A percentile compares a stretch with the other conserved stretches of the same genome.
These are phyloP conservation scores for Hucho hucho DNA, from an alignment of 2,113 vertebrate species.

Conservation along the genomic window DNA sequence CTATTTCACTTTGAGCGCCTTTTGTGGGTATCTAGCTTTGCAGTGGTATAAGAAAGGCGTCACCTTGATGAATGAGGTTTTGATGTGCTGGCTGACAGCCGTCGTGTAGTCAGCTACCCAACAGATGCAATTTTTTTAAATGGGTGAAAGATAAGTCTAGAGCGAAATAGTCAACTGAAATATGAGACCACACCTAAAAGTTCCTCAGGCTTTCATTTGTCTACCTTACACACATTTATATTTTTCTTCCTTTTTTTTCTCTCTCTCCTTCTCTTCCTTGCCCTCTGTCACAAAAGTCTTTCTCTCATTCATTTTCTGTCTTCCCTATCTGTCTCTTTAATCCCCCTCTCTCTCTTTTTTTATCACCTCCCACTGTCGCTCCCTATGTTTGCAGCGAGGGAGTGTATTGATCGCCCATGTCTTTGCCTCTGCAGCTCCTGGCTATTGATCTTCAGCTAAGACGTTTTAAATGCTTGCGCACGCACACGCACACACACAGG, in stretches of 20 bases:
- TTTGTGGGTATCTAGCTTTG: background rate
- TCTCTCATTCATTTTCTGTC: conserved; percentile 45
- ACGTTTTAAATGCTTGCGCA: conserved; percentile 43
- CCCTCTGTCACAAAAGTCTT: background rate
- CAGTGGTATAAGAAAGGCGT: background rate
- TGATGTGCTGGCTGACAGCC: background rate
- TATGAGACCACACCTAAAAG: background rate
- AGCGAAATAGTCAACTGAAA: background rate
- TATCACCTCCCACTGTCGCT: conserved; percentile 60
- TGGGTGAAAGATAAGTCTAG: background rate
- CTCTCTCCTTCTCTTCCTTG: conserved; percentile 10
- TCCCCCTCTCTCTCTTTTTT: conserved; percentile 51
- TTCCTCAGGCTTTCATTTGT: background rate
- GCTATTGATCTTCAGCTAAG: conserved; percentile 75
- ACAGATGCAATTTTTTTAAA: background rate
- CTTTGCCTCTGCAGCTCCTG: conserved; percentile 76
- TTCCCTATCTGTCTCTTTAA: conserved; percentile 55
- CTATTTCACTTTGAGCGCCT: background rate
- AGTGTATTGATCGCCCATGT: conserved; percentile 77
- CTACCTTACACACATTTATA: background rate
- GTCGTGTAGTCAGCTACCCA: background rate
- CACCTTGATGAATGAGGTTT: background rate
- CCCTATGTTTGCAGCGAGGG: conserved; percentile 68
- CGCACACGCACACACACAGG: conserved; percentile 33
- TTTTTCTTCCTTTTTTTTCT: conserved; percentile 24